These are phyloP conservation scores for Trissolcus japonicus DNA, from an alignment of 2,888 invertebrate genomes.

Conservation along the genomic window DNA sequence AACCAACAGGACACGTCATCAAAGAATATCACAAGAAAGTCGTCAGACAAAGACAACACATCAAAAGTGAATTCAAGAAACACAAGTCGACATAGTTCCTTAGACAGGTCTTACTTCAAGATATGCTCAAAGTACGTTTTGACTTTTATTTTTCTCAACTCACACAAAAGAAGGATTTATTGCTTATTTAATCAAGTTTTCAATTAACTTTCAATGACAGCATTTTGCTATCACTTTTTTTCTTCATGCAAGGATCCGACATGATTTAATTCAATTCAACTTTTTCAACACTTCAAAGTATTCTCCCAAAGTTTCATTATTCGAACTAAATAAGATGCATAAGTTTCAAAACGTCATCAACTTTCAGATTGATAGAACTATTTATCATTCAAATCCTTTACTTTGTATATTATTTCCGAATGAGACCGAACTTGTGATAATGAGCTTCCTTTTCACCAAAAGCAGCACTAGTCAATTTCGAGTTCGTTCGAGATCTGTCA, in stretches of 20 bases:
- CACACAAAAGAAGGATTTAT: not conserved
- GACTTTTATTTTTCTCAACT: not conserved
- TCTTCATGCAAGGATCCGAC: too few species aligned
- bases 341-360: slow-evolving; percentile 5
- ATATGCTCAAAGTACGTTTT: slow-evolving; percentile 59
- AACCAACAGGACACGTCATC: too few species aligned
- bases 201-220: not conserved
- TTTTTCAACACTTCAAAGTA: not conserved
- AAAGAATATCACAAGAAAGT: not conserved
- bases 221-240: too few species aligned
- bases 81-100: slow-evolving; percentile 58
- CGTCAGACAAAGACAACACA: slow-evolving; percentile 1
- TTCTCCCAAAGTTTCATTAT: too few species aligned
- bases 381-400: slow-evolving; percentile 17
- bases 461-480: slow-evolving; percentile 34
- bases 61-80: slow-evolving; percentile 10
- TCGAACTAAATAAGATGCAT: too few species aligned
- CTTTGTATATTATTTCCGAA: slow-evolving; percentile 14
- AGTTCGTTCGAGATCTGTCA: slow-evolving; percentile 63
- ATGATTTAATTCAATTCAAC: not conserved
- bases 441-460: slow-evolving; percentile 28
- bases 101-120: slow-evolving; percentile 61
- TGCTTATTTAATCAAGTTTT: not conserved
- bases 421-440: slow-evolving; percentile 12
- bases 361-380: not conserved